These are phyloP conservation scores for Rhea americana DNA, from an alignment of 2,113 vertebrate genomes.

Conservation along the genomic window DNA sequence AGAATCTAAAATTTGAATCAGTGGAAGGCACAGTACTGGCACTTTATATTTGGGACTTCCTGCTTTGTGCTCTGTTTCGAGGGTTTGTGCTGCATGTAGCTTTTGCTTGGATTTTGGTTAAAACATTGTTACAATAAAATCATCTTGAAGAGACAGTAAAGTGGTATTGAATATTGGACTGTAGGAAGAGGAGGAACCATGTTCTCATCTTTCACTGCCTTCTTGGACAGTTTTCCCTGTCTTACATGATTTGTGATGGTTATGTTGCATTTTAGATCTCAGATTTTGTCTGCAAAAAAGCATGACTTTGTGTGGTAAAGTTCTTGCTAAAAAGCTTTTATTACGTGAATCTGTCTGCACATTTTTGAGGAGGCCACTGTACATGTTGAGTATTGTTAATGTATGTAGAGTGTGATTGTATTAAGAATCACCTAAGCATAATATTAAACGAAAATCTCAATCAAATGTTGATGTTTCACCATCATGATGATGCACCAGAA, in stretches of 20 bases:
- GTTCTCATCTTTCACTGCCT: background rate
- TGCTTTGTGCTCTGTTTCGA: background rate
- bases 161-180: background rate
- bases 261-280: conserved; percentile 1
- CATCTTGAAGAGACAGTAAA: conserved; percentile 11
- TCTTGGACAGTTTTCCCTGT: conserved; percentile 14
- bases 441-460: background rate
- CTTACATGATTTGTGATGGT: background rate
- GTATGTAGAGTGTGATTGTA: background rate
- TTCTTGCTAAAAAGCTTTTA: background rate
- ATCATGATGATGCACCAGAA: too few species aligned
- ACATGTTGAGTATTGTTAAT: background rate
- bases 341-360: background rate
- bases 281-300: background rate
- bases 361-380: background rate
- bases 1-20: background rate
- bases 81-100: conserved; percentile 3
- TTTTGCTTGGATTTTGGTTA: conserved; percentile 25
- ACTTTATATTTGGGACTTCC: background rate
- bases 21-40: background rate
- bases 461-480: background rate
- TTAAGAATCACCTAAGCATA: background rate
- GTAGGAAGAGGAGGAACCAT: background rate
- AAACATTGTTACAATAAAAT: background rate
- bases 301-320: background rate